A percentile compares a stretch with the other conserved stretches of the same genome.
Conservation (phyloP, 2,113 vertebrate species). For the Oryzias celebensis region DNA sequence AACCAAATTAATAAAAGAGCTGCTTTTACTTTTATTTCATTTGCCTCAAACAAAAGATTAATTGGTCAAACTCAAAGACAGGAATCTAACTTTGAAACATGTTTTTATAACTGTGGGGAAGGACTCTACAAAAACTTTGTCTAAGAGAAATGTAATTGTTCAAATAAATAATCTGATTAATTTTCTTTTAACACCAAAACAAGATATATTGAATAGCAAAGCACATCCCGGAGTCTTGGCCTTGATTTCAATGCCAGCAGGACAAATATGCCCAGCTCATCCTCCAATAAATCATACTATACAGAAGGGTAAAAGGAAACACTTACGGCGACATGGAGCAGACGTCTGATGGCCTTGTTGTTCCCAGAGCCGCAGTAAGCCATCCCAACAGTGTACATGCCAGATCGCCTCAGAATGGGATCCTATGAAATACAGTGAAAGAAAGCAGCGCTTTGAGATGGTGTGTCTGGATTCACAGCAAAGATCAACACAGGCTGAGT, state of each 20-base stretch:
- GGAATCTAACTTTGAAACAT: too few species aligned
- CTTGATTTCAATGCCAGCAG: conserved; percentile 7
- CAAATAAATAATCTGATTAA: not conserved
- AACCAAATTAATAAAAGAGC: not conserved
- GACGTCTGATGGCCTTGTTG: conserved; percentile 97
- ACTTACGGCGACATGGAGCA: conserved; percentile 97
- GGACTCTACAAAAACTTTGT: too few species aligned
- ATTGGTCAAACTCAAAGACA: too few species aligned
- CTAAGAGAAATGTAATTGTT: not conserved
- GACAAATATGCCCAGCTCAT: conserved; percentile 19
- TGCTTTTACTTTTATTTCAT: too few species aligned
- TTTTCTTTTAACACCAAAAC: not conserved
- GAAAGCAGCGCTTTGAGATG: conserved; percentile 57
- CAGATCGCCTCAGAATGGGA: conserved; percentile 94
- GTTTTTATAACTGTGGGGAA: too few species aligned
- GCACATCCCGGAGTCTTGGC: not conserved
- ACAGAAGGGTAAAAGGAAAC: conserved; percentile 14
- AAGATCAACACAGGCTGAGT: conserved; percentile 17
- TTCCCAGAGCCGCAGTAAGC: conserved; percentile 98
- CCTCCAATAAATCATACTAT: conserved; percentile 11
- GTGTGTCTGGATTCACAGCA: conserved; percentile 21
- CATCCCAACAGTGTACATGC: conserved; percentile 99
- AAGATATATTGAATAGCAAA: not conserved
- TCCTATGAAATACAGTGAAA: conserved; percentile 80
- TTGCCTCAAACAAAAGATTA: too few species aligned